Evolutionary conservation across 2,888 invertebrate genomes (phyloP).

Genomic region (Merodon equestris): DNA sequence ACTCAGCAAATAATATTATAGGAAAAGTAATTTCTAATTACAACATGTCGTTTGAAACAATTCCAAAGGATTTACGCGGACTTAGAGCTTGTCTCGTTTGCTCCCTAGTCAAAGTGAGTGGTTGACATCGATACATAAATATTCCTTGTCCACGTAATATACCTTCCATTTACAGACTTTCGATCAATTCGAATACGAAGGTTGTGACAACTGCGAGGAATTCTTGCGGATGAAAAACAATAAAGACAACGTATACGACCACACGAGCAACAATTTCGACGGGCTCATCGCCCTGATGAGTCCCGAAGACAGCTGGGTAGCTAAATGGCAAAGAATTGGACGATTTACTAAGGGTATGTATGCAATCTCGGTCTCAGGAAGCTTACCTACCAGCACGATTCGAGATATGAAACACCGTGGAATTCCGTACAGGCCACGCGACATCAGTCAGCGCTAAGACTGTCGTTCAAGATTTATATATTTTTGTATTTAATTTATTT

Average conservation of each 20-base stretch:
- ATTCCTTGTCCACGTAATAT: background rate
- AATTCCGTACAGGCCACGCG: slow-evolving; percentile 91
- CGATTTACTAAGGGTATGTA: slow-evolving; percentile 95
- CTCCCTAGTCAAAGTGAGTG: slow-evolving; percentile 88
- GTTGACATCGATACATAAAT: no score
- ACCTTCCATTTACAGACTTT: slow-evolving; percentile 84
- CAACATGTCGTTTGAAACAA: slow-evolving; percentile 83
- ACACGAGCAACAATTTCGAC: slow-evolving; percentile 98
- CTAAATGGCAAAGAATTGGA: slow-evolving; percentile 98
- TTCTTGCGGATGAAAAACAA: slow-evolving; percentile 97
- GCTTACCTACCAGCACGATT: slow-evolving; percentile 91
- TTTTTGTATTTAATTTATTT: no score
- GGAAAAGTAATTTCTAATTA: no score
- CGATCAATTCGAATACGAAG: slow-evolving; percentile 98
- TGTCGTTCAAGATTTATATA: no score
- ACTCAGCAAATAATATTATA: no score
- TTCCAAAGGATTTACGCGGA: slow-evolving; percentile 91
- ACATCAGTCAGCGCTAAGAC: slow-evolving; percentile 90
- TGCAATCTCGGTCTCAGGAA: slow-evolving; percentile 97
- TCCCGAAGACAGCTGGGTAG: slow-evolving; percentile 99
- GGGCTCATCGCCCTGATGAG: slow-evolving; percentile 98
- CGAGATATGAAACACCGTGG: slow-evolving; percentile 96
- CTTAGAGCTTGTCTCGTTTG: slow-evolving; percentile 93
- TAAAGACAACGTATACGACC: slow-evolving; percentile 97
- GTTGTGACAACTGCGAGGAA: slow-evolving; percentile 99